Conservation (phyloP, 2,888 invertebrate species). For the Mesochorus sp. region DNA sequence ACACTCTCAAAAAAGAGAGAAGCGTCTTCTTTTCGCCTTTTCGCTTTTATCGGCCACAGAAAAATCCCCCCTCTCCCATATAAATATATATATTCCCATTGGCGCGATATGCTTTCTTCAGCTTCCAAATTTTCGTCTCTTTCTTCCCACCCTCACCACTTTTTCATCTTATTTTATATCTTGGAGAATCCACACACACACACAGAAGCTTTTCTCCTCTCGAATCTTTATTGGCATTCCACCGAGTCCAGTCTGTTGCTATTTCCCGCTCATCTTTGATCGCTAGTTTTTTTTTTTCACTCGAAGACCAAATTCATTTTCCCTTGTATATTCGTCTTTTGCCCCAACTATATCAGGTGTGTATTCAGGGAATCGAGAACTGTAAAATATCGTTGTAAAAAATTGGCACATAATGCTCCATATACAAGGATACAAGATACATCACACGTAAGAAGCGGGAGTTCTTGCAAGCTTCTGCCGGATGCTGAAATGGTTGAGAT, state of each 20-base stretch:
- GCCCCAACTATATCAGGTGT: not conserved
- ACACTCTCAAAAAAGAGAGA: constrained; percentile 26
- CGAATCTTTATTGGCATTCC: too few relatives aligned
- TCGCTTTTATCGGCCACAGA: constrained; percentile 29
- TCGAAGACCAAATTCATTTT: too few relatives aligned
- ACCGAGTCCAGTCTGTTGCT: not conserved
- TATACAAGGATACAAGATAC: too few relatives aligned
- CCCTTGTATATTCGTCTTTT: too few relatives aligned
- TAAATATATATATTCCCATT: constrained; percentile 27
- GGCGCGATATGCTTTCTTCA: constrained; percentile 5
- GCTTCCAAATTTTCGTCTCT: not conserved
- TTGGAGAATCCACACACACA: constrained; percentile 21
- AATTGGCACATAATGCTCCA: too few relatives aligned
- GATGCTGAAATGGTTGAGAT: constrained; percentile 44
- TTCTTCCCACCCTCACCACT: not conserved
- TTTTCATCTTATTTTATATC: not conserved
- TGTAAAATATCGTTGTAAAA: too few relatives aligned
- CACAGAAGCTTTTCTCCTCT: constrained; percentile 11
- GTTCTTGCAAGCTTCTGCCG: too few relatives aligned
- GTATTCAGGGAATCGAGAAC: too few relatives aligned
- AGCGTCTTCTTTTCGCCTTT: constrained; percentile 51
- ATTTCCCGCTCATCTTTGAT: not conserved
- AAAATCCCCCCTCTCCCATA: constrained; percentile 16
- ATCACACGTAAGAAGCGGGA: too few relatives aligned
- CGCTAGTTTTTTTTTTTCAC: not conserved